These are phyloP conservation scores for Pseudochromis fuscus DNA, from an alignment of 2,797 vertebrate genomes.

Conservation along the genomic window DNA sequence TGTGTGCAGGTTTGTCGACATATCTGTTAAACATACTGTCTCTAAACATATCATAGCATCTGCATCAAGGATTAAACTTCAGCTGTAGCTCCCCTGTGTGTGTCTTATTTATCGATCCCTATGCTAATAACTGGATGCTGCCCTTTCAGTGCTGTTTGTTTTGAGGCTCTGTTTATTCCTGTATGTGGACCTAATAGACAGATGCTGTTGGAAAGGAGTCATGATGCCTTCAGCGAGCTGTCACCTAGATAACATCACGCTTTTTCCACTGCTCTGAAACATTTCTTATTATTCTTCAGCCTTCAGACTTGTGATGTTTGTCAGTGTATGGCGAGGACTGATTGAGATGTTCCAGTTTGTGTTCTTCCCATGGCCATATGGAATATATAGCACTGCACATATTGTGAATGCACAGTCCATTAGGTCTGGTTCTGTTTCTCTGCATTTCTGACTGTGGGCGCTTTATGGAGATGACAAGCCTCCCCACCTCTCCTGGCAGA, in stretches of 20 bases:
- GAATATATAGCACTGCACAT: constrained; percentile 60
- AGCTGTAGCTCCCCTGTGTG: background rate
- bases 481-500: constrained; percentile 32
- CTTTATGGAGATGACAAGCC: constrained; percentile 26
- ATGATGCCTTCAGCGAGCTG: constrained; percentile 49
- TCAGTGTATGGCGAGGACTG: constrained; percentile 26
- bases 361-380: constrained; percentile 51
- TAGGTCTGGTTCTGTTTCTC: constrained; percentile 52
- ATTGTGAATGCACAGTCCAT: constrained; percentile 62
- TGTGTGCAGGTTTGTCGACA: background rate
- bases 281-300: constrained; percentile 16
- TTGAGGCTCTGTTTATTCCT: constrained; percentile 30
- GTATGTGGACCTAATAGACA: constrained; percentile 25
- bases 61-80: background rate
- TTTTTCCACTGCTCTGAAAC: constrained; percentile 11
- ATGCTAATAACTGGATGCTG: constrained; percentile 6
- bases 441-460: constrained; percentile 44
- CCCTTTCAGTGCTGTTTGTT: constrained; percentile 14
- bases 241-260: constrained; percentile 56
- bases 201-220: constrained; percentile 51
- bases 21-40: too few species aligned
- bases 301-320: constrained; percentile 28
- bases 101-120: too few species aligned
- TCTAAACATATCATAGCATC: too few species aligned
- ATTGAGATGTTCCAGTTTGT: constrained; percentile 55